Base-by-base conservation (phyloP, 1,140 invertebrate genomes). In the Drosophila pachea region DNA sequence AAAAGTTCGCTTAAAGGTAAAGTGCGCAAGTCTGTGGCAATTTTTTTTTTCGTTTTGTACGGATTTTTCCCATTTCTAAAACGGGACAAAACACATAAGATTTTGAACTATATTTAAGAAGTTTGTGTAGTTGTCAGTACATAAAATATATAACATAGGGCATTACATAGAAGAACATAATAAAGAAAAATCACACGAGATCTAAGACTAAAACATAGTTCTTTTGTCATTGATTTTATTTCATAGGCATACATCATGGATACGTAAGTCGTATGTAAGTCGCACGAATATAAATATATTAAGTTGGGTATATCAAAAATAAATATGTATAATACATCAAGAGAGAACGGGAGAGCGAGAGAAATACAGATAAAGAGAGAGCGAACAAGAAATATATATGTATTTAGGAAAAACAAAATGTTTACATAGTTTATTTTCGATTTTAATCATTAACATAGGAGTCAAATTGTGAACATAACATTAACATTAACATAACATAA, bases 141-240 rank as follows among this genome's bases (percentile, higher is more conserved):
- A 63, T 69, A 56, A 59, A 59, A 38, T 12, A 58, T 62, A 63
- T 68, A 63, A 52, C 47, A 38, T 70, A 82, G 53, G 22, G 48
- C 67, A 77, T 75, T 75, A 83, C 74, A 82, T 53, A 83, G 63
- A 67, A 59, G 48, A 67, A 53, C 60, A 64, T 64, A 35, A 60
- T 68, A 49, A 56, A 61, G 45, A 55, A 56, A 61, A 68, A 73
- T 68, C 52, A 69, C 66, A 69, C 60, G 70, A 73, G 55, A 69
- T 69, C 70, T 73, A 73, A 73, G 53, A 63, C 64, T 69, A 73
- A 73, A 68, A 72, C 69, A 68, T 68, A 62, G 47, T 68, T 68
- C 52, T 35, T 16, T 58, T 59, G 45, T 56, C 58, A 72, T 62
- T 22, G 50, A 72, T 50, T 72, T 72, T 72, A 70, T 55, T 62